phyloP scores from a whole-genome alignment of 2,113 vertebrate genomes.

The Chionis minor region DNA sequence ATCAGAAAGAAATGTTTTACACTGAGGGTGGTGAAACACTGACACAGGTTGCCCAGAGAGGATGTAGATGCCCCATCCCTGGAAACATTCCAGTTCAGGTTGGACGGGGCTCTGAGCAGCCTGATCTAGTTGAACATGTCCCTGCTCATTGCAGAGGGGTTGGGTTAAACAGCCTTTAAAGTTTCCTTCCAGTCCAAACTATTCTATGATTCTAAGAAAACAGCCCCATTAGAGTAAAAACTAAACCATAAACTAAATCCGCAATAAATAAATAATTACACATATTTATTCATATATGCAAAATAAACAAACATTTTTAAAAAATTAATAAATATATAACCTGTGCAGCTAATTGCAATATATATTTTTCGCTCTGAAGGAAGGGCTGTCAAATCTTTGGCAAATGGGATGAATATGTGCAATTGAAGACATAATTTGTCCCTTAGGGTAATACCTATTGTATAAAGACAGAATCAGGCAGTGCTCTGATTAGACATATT shows the following conservation, averaged over 20 bases:
- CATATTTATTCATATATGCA: background rate
- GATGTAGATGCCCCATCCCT: background rate
- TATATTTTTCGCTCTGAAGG: background rate
- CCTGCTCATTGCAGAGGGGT: background rate
- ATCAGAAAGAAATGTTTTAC: background rate
- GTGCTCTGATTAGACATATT: background rate
- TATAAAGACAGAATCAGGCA: background rate
- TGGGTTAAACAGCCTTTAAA: background rate
- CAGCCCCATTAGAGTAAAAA: background rate
- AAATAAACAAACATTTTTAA: background rate
- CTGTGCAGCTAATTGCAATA: background rate
- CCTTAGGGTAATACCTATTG: background rate
- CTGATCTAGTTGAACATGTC: background rate
- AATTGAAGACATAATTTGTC: constrained; percentile 5
- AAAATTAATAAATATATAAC: background rate
- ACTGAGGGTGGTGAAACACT: background rate
- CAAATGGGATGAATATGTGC: background rate
- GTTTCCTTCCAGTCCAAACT: background rate
- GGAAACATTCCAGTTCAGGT: background rate
- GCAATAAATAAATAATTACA: background rate
- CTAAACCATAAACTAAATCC: background rate
- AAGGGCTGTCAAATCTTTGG: background rate
- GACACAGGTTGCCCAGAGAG: background rate
- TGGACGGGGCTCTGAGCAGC: background rate
- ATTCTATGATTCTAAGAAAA: background rate